These are phyloP conservation scores for Nyctereutes procyonoides DNA, from an alignment of 2,113 vertebrate species.

Conservation along the genomic window DNA sequence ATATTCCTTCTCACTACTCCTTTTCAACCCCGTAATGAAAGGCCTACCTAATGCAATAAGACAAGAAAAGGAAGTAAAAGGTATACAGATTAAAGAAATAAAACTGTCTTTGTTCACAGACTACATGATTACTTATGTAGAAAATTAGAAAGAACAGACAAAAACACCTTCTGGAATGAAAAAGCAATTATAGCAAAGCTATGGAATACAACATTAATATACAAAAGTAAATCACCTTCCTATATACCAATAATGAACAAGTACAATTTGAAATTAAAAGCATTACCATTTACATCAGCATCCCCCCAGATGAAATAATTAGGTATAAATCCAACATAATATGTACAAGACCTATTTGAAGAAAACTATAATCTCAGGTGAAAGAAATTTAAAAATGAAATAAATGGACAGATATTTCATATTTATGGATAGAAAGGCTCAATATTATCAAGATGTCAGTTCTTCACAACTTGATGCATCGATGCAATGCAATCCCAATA, in stretches of 20 bases:
- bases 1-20: neutral
- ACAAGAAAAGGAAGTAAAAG: neutral
- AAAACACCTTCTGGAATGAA: neutral
- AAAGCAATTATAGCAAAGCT: neutral
- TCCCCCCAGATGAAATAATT: neutral
- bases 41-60: neutral
- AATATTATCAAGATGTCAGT: neutral
- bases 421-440: neutral
- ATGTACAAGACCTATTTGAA: neutral
- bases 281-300: neutral
- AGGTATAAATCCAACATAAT: neutral
- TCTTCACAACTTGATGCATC: neutral
- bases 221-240: neutral
- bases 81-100: neutral
- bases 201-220: neutral
- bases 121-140: neutral
- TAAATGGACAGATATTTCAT: neutral
- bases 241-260: neutral
- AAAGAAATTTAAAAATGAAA: neutral
- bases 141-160: neutral
- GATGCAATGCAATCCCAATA: neutral
- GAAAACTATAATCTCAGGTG: neutral
- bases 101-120: neutral
- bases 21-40: neutral
- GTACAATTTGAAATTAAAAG: neutral